Conservation (phyloP, 2,888 invertebrate species). For the Proisotoma minuta region DNA sequence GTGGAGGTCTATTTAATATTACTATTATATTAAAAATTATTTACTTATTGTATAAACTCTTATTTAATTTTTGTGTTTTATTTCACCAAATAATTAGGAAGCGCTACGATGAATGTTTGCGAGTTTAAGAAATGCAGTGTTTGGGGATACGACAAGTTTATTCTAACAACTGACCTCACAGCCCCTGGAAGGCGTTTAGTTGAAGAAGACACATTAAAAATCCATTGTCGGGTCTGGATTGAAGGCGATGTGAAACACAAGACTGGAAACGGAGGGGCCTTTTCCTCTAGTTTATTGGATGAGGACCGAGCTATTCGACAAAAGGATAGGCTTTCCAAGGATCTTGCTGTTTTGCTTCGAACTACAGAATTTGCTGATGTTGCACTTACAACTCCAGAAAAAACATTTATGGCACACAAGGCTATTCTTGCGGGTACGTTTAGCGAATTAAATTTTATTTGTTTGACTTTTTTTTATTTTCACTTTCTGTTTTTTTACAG, state of each 20-base stretch:
- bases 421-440: conserved; percentile 39
- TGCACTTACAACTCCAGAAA: conserved; percentile 22
- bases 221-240: conserved; percentile 46
- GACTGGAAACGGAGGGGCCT: conserved; percentile 36
- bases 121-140: conserved; percentile 45
- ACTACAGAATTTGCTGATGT: conserved; percentile 31
- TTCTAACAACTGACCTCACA: conserved; percentile 33
- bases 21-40: neutral
- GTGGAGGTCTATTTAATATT: conserved; percentile 17
- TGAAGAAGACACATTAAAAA: conserved; percentile 41
- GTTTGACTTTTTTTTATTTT: neutral
- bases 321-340: conserved; percentile 22
- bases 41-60: conserved; percentile 4
- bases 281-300: conserved; percentile 24
- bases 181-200: conserved; percentile 34
- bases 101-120: conserved; percentile 43
- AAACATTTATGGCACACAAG: conserved; percentile 43
- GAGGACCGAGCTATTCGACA: conserved; percentile 32
- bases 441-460: neutral
- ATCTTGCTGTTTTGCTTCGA: conserved; percentile 27
- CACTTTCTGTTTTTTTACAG: conserved; percentile 20
- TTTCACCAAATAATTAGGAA: conserved; percentile 27
- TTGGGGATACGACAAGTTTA: conserved; percentile 47
- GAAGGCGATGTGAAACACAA: conserved; percentile 45
- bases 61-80: neutral